Base-by-base conservation (phyloP, 2,797 vertebrate species). In the Trematomus bernacchii region DNA sequence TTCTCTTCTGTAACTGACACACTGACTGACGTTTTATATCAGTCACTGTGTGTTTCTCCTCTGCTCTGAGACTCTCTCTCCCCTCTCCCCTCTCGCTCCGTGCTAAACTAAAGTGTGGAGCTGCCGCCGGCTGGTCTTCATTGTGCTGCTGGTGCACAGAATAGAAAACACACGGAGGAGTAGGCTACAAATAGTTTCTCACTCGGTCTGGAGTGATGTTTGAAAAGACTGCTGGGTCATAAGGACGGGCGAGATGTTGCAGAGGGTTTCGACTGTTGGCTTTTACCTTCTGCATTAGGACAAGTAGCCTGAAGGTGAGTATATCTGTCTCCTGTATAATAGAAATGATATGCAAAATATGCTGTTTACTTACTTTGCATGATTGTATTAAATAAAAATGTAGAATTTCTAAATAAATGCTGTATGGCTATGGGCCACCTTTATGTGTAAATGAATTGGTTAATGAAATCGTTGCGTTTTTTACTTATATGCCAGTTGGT, bases 301-400 rank as follows among this genome's bases (percentile, higher is more conserved):
- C 70, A 76, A 85, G 51, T 37, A 70, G 72, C 33, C 33, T 37
- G 33, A 7, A 85, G 89, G 93, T 93, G 58, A 91, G 92, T 89
- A 50, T 65, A 27, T 82, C 2, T 55, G 4, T 65, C 6, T 59
- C 1, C 44, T 61, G 2, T 0, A 0, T 64, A 5, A 47, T 1
- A 59, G 1, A 75, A 42, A 23, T 42, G 21, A 8, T 50, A 1
- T 37, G 18, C 19, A 2, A 63, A 10, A 58, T 47, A 12, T 11
- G 50, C 0, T 40, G 10, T 30, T 16, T 16, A 69, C n/a, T 16
- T 50, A 6, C 16, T 30, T 7, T 42, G 66, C 42, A 44, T 64
- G 3, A 2, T 64, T 3, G 42, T 0, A 16, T 55, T 58, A 64
- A 10, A 63, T 51, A 3, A 42, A 47, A 43, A 57, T 11, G 0